Evolutionary conservation across 2,888 invertebrate genomes (phyloP).

Genomic region (Mechanitis messenoides): DNA sequence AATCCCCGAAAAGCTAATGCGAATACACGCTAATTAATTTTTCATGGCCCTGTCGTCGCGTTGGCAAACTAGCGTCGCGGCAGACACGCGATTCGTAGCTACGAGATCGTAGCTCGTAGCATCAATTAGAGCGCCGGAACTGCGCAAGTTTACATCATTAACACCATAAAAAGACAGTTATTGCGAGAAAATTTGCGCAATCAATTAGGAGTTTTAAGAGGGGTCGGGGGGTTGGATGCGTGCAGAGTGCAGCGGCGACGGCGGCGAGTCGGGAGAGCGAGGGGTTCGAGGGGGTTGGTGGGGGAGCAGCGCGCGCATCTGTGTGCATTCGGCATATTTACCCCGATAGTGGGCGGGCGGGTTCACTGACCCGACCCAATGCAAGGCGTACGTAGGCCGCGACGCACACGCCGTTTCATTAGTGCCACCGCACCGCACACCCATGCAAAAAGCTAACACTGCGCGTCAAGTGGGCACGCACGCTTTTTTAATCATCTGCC

Average conservation of each 20-base stretch:
- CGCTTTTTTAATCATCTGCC: slow-evolving; percentile 43
- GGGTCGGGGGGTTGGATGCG: slow-evolving; percentile 55
- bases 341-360: slow-evolving; percentile 74
- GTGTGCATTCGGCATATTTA: slow-evolving; percentile 77
- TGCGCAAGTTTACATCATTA: slow-evolving; percentile 73
- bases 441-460: slow-evolving; percentile 66
- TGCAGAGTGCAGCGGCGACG: slow-evolving; percentile 62
- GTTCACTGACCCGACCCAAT: slow-evolving; percentile 75
- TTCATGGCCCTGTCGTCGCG: slow-evolving; percentile 51
- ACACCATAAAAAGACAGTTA: slow-evolving; percentile 75
- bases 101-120: slow-evolving; percentile 43
- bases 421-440: slow-evolving; percentile 62
- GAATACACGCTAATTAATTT: slow-evolving; percentile 57
- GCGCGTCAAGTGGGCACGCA: slow-evolving; percentile 69
- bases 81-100: slow-evolving; percentile 35
- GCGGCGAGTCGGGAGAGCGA: slow-evolving; percentile 41
- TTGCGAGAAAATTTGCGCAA: slow-evolving; percentile 76
- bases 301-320: slow-evolving; percentile 71
- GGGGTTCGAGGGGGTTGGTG: slow-evolving; percentile 33
- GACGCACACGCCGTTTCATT: slow-evolving; percentile 68
- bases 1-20: slow-evolving; percentile 46
- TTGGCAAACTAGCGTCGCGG: slow-evolving; percentile 43
- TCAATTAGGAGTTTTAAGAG: slow-evolving; percentile 76
- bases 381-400: slow-evolving; percentile 71
- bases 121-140: slow-evolving; percentile 68